phyloP scores from a whole-genome alignment of 1,140 invertebrate genomes.

The Danaus melanippus region DNA sequence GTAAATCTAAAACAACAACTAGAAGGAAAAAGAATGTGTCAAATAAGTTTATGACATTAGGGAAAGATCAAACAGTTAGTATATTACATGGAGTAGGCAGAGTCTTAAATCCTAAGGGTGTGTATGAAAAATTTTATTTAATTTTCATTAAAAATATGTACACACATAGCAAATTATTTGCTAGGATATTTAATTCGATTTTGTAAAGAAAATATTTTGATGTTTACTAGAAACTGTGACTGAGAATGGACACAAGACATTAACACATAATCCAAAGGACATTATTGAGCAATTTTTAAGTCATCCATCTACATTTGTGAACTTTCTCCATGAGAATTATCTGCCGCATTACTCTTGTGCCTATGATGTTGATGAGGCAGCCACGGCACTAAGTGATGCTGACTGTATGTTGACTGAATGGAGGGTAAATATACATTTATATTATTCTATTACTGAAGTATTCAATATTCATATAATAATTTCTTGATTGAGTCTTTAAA shows the following conservation, averaged over 20 bases:
- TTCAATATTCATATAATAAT: no score
- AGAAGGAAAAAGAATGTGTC: slow-evolving; percentile 54
- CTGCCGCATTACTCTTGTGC: slow-evolving; percentile 77
- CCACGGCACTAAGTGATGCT: slow-evolving; percentile 75
- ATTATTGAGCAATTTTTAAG: slow-evolving; percentile 77
- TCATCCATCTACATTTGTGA: slow-evolving; percentile 75
- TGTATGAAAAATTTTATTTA: slow-evolving; percentile 18
- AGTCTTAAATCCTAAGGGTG: slow-evolving; percentile 84
- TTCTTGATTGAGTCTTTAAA: no score
- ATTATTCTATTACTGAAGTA: no score
- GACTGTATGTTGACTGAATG: slow-evolving; percentile 79
- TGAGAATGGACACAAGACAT: slow-evolving; percentile 45
- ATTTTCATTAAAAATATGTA: no score
- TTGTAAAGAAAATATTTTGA: no score
- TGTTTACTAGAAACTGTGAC: slow-evolving; percentile 32
- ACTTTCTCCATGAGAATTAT: slow-evolving; percentile 83
- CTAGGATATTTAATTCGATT: no score
- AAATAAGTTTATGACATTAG: slow-evolving; percentile 70
- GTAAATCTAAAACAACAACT: slow-evolving; percentile 40
- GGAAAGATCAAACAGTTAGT: slow-evolving; percentile 78
- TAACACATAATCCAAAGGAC: slow-evolving; percentile 76
- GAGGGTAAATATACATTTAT: slow-evolving; percentile 58
- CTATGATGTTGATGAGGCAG: slow-evolving; percentile 70
- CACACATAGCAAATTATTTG: no score
- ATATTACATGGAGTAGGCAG: slow-evolving; percentile 83